Evolutionary conservation across 2,113 vertebrate genomes (phyloP), one percentile per base, ranked within the genome.

Genomic region (Psilopsiagon aurifrons): DNA sequence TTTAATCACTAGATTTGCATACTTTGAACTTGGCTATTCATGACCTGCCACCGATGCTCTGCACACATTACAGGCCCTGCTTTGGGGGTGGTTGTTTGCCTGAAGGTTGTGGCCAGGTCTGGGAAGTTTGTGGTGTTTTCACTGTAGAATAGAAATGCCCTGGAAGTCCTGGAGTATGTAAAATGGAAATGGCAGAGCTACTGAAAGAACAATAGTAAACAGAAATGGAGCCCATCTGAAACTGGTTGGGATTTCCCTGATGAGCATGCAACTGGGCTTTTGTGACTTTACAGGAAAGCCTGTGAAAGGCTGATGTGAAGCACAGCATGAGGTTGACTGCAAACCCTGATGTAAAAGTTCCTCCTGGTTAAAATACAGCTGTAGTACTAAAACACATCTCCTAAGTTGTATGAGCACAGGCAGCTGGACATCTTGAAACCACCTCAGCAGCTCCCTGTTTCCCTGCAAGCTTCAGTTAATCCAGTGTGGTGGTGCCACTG

Each of bases 1-100:
- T 76, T 54, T 84, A 93, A 43, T 95, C 6, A 1, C 43, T 78
- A 9, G 57, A 78, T 93, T 91, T 92, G 84, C 86, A 78, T 95
- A 7, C 91, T 94, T 95, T 95, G 77, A 92, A 80, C 91, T 88
- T 71, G 29, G 60, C 60, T 90, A 52, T 94, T 92, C 77, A 78
- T 75, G 83, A 54, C 33, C 64, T 88, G 54, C 51, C 54, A 33
- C n/a, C 41, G 73, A 54, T 92, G 88, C 52, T 90, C 49, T 44
- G 28, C 41, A 17, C 64, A 86, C 37, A 25, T 76, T 47, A 25
- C 10, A 11, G 47, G 10, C 23, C 20, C 44, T 64, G 71, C 46
- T 90, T 33, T 70, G 51, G 39, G 44, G 7, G 52, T 75, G 14
- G 35, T 90, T 83, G 66, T 33, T 83, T 93, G 29, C 22, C 24